Evolutionary conservation across 2,797 vertebrate genomes (phyloP).

Genomic region (Parotocinclus haroldoi): DNA sequence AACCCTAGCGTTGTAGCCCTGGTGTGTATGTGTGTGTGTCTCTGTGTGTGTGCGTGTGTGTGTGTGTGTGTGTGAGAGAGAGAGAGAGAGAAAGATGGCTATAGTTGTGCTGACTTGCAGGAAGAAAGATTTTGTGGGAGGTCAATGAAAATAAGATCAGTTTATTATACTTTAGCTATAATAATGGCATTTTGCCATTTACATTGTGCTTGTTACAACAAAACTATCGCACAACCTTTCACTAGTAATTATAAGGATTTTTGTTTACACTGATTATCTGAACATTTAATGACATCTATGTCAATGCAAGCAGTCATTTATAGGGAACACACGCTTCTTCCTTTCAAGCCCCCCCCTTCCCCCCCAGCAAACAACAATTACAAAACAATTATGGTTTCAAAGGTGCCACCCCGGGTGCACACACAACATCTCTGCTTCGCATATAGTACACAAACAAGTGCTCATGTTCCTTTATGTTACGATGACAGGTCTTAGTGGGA

Average conservation of each 20-base stretch:
- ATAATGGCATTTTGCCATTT: constrained; percentile 31
- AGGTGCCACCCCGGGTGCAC: constrained; percentile 34
- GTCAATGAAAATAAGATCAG: constrained; percentile 22
- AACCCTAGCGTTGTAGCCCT: constrained; percentile 38
- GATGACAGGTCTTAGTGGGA: constrained; percentile 73
- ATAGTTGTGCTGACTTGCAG: constrained; percentile 29
- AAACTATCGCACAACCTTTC: constrained; percentile 1
- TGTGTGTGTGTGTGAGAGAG: constrained; percentile 18
- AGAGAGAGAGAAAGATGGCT: no score
- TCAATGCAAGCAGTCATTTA: constrained; percentile 11
- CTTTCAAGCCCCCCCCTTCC: constrained; percentile 20
- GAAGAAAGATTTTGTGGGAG: constrained; percentile 37
- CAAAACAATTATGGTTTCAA: constrained; percentile 33
- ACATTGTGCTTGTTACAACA: constrained; percentile 15
- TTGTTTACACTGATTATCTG: constrained; percentile 18
- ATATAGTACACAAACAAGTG: constrained; percentile 25
- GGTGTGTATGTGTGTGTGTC: not conserved
- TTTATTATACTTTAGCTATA: constrained; percentile 18
- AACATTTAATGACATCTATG: constrained; percentile 13
- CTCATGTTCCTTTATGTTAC: constrained; percentile 52
- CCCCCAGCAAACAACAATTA: constrained; percentile 15
- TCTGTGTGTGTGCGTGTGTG: constrained; percentile 20
- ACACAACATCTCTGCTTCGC: constrained; percentile 9
- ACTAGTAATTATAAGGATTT: constrained; percentile 14
- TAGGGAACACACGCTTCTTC: constrained; percentile 18